Percentiles rank a stretch among this genome's conserved stretches.
phyloP scores from a whole-genome alignment of 2,888 invertebrate species.

The Cataglyphis rosenhaueri region DNA sequence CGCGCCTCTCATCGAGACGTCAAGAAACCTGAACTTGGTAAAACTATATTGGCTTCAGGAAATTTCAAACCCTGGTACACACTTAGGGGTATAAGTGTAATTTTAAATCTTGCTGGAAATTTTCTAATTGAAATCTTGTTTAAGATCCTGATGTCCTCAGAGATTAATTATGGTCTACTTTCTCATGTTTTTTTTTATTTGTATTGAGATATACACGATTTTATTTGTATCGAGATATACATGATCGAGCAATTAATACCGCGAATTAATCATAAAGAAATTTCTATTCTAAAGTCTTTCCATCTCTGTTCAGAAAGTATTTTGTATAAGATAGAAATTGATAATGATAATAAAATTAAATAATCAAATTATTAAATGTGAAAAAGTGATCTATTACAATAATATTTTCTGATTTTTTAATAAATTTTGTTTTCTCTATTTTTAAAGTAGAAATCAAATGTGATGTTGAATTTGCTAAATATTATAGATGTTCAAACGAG shows the following conservation, averaged over 20 bases:
- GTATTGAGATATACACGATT: not conserved
- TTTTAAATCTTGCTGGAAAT: not conserved
- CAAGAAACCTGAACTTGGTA: not conserved
- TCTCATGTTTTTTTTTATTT: not conserved
- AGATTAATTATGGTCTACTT: not conserved
- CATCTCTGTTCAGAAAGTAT: not conserved
- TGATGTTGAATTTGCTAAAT: constrained; percentile 11
- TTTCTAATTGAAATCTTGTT: constrained; percentile 11
- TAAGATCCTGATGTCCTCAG: not conserved
- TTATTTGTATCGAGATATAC: not conserved
- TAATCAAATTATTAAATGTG: not conserved
- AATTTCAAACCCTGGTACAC: not conserved
- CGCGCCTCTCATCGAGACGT: not conserved
- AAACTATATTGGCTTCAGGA: not conserved
- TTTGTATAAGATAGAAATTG: not conserved
- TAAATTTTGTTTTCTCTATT: constrained; percentile 9
- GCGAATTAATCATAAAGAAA: not conserved
- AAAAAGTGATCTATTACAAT: not conserved
- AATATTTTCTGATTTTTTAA: constrained; percentile 3
- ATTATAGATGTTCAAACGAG: not conserved
- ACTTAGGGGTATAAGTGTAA: not conserved
- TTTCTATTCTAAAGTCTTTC: not conserved
- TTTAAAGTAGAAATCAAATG: not conserved
- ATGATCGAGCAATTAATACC: not conserved
- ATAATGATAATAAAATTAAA: not conserved